Evolutionary conservation across 2,888 invertebrate species (phyloP).

Genomic region (Nesidiocoris tenuis): DNA sequence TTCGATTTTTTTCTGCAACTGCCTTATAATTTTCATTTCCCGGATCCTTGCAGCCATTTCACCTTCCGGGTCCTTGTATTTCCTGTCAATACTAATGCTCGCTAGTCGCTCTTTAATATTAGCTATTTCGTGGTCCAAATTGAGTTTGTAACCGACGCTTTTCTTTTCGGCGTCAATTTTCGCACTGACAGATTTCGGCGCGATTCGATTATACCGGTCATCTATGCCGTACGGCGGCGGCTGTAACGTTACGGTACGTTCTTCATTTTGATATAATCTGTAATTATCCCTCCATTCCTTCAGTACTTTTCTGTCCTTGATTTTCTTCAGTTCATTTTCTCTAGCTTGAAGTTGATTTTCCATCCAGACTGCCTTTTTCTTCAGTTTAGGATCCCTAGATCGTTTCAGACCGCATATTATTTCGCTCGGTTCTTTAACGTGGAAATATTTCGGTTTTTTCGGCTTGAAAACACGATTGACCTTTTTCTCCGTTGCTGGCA

Average conservation of each 20-base stretch:
- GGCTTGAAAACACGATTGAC: neutral
- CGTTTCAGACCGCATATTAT: conserved; percentile 23
- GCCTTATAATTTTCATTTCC: conserved; percentile 21
- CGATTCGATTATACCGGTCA: conserved; percentile 23
- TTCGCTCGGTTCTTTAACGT: conserved; percentile 25
- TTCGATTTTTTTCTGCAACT: conserved; percentile 34
- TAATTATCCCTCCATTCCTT: conserved; percentile 26
- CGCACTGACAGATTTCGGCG: neutral
- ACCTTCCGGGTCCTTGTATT: conserved; percentile 18
- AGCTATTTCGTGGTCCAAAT: conserved; percentile 15
- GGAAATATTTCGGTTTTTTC: conserved; percentile 23
- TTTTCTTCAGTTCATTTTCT: conserved; percentile 6
- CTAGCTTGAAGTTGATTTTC: conserved; percentile 9
- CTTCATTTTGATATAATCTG: conserved; percentile 9
- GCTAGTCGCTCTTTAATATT: conserved; percentile 13
- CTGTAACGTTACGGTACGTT: neutral
- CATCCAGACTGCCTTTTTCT: conserved; percentile 15
- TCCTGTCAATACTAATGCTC: conserved; percentile 2
- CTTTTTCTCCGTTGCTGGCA: conserved; percentile 1
- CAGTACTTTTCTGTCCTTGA: conserved; percentile 16
- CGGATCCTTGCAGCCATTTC: conserved; percentile 24
- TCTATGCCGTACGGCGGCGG: conserved; percentile 32
- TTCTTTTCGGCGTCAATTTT: conserved; percentile 13
- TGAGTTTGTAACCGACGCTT: neutral
- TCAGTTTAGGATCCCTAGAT: neutral